Base-by-base conservation (phyloP, 2,113 vertebrate genomes). In the Dasyornis broadbenti region DNA sequence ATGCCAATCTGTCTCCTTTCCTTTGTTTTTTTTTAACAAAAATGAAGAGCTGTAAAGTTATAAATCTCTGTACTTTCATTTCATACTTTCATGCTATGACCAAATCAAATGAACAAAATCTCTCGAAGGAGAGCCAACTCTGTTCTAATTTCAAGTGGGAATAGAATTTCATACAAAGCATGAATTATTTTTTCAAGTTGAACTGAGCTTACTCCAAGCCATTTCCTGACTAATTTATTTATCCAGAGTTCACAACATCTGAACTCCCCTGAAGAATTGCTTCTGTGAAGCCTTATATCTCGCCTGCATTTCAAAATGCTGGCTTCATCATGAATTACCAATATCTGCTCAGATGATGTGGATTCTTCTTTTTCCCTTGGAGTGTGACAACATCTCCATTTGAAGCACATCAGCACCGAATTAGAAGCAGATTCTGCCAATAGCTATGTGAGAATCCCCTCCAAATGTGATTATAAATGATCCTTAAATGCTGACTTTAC, bases 381-480 rank as follows among this genome's bases (percentile, higher is more conserved):
- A 57, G 8, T 57, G 39, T 54, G 50, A 59, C 66, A 82, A 28
- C 42, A 49, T 82, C 47, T 89, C 56, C 13, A 37, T 73, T 73
- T 84, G 45, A 86, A 92, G 21, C 45, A 70, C 72, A 92, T 77
- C 83, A 86, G 22, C 39, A 72, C 19, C 1, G 3, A 86, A 66
- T 81, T 93, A 87, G 95, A 82, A 82, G 49, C 53, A 94, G 33
- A 31, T 57, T 95, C 96, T 94, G 84, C 66, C 65, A 95, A 92
- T 70, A 82, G 45, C 61, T 93, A 33, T 80, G 42, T 44, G 44
- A 93, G 52, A 69, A 86, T 93, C 77, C 90, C 31, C 17, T 96
- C 42, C 68, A 97, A 96, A 96, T 93, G 70, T 97, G 93, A 96
- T 97, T 97, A 96, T 91, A 94, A 96, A 93, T 94, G 59, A 90